phyloP scores from a whole-genome alignment of 30 jellyfish, hydroid and myxozoan species.

The Rhopilema esculentum region DNA sequence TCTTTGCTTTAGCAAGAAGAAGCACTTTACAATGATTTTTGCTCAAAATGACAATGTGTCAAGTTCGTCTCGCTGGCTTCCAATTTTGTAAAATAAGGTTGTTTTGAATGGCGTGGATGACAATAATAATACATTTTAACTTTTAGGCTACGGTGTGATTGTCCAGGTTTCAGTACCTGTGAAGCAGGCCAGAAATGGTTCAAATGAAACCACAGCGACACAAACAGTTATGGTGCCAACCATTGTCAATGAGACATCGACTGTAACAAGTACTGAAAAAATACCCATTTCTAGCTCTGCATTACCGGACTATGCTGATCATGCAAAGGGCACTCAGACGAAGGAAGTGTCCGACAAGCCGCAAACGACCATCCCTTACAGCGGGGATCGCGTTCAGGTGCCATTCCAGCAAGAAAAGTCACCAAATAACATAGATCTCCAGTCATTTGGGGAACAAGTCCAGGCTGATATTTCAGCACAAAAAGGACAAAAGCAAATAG shows the following conservation, averaged over 20 bases:
- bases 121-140: too few relatives aligned
- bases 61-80: too few relatives aligned
- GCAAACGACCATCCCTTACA: conserved; percentile 50
- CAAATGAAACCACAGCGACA: background rate
- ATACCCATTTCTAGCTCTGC: conserved; percentile 23
- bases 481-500: background rate
- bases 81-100: too few relatives aligned
- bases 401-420: conserved; percentile 55
- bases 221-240: conserved; percentile 39
- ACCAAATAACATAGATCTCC: conserved; percentile 3
- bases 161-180: conserved; percentile 9
- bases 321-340: background rate
- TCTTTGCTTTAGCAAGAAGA: too few relatives aligned
- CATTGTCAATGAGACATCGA: conserved; percentile 49
- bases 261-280: conserved; percentile 23
- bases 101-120: too few relatives aligned
- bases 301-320: background rate
- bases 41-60: too few relatives aligned
- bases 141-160: conserved; percentile 55
- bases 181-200: background rate
- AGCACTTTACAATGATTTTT: too few relatives aligned
- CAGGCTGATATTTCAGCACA: conserved; percentile 33
- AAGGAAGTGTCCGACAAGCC: conserved; percentile 8
- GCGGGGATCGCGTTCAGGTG: conserved; percentile 28
- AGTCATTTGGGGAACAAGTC: conserved; percentile 24